A percentile compares a stretch with the other conserved stretches of the same genome.
Evolutionary conservation across 2,113 vertebrate species (phyloP).

Genomic region (Cheirogaleus medius): DNA sequence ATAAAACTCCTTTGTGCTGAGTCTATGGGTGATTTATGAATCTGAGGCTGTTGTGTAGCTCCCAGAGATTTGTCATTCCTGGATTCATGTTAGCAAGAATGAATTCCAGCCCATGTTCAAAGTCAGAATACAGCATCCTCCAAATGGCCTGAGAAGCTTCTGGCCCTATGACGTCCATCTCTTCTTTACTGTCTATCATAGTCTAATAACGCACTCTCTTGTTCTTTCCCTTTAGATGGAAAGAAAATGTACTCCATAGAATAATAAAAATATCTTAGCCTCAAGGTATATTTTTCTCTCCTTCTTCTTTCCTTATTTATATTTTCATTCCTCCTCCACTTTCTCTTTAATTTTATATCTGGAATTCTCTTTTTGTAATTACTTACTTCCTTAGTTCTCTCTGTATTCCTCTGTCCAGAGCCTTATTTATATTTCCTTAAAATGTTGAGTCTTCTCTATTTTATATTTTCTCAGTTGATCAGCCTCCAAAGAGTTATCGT

Average conservation of each 20-base stretch:
- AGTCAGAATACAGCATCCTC: background rate
- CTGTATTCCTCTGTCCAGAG: background rate
- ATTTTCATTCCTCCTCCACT: background rate
- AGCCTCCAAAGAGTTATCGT: background rate
- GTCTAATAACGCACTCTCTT: slow-evolving; percentile 35
- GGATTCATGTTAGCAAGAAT: background rate
- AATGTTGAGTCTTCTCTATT: background rate
- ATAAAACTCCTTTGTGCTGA: background rate
- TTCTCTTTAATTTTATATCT: background rate
- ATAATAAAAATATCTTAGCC: background rate
- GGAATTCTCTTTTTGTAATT: background rate
- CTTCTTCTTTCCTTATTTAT: background rate
- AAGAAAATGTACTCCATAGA: background rate
- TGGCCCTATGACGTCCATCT: background rate
- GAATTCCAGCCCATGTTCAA: slow-evolving; percentile 24
- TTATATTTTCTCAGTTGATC: background rate
- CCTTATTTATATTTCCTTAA: background rate
- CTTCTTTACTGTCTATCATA: background rate
- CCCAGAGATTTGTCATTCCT: slow-evolving; percentile 24
- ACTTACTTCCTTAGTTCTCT: background rate
- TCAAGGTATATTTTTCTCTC: background rate
- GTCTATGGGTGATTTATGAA: slow-evolving; percentile 43
- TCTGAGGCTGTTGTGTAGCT: background rate
- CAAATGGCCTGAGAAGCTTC: background rate
- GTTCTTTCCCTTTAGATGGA: slow-evolving; percentile 5